Conservation (phyloP, 2,113 vertebrate species). For the Megalops atlanticus region DNA sequence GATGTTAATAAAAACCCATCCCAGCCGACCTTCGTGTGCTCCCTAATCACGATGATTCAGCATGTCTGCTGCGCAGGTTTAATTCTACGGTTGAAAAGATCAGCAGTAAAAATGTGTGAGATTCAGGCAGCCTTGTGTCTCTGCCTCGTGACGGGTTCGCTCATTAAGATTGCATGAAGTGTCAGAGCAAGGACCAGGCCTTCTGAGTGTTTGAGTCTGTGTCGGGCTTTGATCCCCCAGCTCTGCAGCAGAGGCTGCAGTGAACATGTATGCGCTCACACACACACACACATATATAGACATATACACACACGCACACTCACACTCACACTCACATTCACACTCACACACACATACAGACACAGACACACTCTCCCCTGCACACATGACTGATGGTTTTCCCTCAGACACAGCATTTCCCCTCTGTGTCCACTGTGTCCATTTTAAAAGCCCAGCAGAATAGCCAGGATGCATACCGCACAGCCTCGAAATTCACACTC, state of each 20-base stretch:
- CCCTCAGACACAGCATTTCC: neutral
- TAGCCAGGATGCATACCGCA: neutral
- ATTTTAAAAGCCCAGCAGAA: neutral
- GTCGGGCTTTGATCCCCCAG: neutral
- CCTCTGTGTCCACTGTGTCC: neutral
- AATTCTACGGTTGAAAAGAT: neutral
- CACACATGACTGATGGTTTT: neutral
- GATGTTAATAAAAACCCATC: neutral
- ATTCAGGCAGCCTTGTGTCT: neutral
- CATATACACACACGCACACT: neutral
- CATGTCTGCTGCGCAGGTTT: neutral
- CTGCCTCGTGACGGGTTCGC: neutral
- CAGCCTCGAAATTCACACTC: neutral
- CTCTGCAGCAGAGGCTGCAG: neutral
- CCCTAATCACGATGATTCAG: conserved; percentile 3
- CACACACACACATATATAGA: neutral
- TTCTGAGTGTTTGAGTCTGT: neutral
- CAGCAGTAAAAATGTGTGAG: neutral
- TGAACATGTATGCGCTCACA: neutral
- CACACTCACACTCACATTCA: neutral
- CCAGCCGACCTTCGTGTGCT: neutral
- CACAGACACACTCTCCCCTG: neutral
- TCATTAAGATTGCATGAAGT: conserved; percentile 1
- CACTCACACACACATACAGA: neutral
- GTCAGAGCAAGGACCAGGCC: neutral